Evolutionary conservation across 2,888 invertebrate genomes (phyloP), one percentile per base, ranked within the genome.

Genomic region (Megastigmus dorsalis): DNA sequence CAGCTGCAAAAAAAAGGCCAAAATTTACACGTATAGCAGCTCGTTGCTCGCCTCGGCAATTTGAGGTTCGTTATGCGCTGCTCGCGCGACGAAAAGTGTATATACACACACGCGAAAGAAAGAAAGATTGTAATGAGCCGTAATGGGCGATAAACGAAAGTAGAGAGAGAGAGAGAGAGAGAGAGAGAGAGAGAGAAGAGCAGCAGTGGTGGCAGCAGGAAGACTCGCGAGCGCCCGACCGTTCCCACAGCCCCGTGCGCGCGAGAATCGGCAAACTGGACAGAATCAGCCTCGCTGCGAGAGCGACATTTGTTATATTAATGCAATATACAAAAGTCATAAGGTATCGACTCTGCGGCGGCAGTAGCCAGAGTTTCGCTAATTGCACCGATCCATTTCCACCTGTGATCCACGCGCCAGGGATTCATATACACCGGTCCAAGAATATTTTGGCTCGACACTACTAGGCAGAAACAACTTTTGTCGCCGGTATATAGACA

Each of bases 271-370:
- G n/a, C n/a, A n/a, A n/a, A n/a, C n/a, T n/a, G n/a, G n/a, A n/a
- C n/a, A n/a, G n/a, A n/a, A n/a, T n/a, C 60, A 36, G 55, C 2
- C 43, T 48, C 48, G n/a, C n/a, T n/a, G n/a, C n/a, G n/a, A n/a
- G 62, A 62, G 74, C 74, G 76, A 75, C 78, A 75, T 70, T 78
- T 59, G 59, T 75, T 68, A 69, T 54, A 69, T 65, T 43, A 74
- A 76, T 78, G 71, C 63, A n/a, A n/a, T n/a, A n/a, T n/a, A n/a
- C n/a, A 70, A 75, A 43, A 68, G 69, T 75, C 70, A 68, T 77
- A 75, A 77, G 68, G 73, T 43, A 72, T 74, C 65, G 41, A n/a
- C n/a, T n/a, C n/a, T 63, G 65, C 30, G 36, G 13, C 50, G 15
- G 15, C n/a, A 33, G 23, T n/a, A 50, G 28, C 52, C 20, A 36